Evolutionary conservation across 2,113 vertebrate species (phyloP), one percentile per base, ranked within the genome.

Genomic region (Colius striatus): DNA sequence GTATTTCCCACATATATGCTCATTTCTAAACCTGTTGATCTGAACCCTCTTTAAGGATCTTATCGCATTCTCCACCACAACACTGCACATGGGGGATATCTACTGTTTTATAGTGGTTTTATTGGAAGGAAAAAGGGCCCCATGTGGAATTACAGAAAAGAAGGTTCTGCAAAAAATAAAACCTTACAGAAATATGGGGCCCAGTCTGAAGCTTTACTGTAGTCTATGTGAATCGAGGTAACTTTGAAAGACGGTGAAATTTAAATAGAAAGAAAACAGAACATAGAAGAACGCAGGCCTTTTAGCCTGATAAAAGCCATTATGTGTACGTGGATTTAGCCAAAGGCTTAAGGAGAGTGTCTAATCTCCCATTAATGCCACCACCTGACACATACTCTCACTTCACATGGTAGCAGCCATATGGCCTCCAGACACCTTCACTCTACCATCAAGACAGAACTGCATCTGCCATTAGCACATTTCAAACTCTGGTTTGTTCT

Each of bases 1-100:
- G 0, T 5, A 11, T 72, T 87, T 78, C 66, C 74, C 53, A 21
- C 36, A 10, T 8, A 3, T 9, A 4, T 0, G 1, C 34, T 80
- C 41, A 14, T 4, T 61, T 53, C 62, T 29, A 6, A 72, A 18
- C n/a, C 43, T 61, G 12, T 29, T 41, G 60, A 36, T 30, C 57
- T 58, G 19, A 62, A 29, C 17, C 63, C 54, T 41, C 61, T 43
- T 12, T 12, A 23, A 60, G 61, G 43, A 1, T 17, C 13, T 1
- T 3, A 20, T 38, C 54, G 87, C 57, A 8, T 13, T 47, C 65
- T 63, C 48, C 29, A 72, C 29, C 45, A 29, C n/a, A 53, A 30
- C 36, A 21, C 13, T 32, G 36, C 22, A 27, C 3, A 1, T 2
- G 5, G 41, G 21, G 36, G 26, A 54, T 55, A 34, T 55, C 7